These are phyloP conservation scores for Cynopterus brachyotis DNA, from an alignment of 2,113 vertebrate species.

Conservation along the genomic window DNA sequence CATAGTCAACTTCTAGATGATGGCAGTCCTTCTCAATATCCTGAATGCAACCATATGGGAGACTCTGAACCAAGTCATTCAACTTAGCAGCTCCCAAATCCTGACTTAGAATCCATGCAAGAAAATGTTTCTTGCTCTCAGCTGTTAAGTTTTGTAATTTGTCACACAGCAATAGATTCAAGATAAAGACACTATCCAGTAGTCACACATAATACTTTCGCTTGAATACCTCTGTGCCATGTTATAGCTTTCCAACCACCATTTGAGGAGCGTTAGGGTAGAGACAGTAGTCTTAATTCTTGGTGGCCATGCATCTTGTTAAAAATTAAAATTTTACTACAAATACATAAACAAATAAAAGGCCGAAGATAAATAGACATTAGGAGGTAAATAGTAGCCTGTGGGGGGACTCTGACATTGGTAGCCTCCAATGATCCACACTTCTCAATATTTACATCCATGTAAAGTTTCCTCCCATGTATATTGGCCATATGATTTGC, in stretches of 20 bases:
- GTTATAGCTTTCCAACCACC: neutral
- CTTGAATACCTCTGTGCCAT: neutral
- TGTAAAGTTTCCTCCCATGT: neutral
- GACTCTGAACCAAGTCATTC: neutral
- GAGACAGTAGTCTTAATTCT: neutral
- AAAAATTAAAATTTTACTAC: neutral
- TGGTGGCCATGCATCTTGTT: neutral
- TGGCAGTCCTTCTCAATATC: neutral
- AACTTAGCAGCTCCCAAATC: neutral
- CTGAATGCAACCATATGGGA: neutral
- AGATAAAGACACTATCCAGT: neutral
- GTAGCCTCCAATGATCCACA: neutral
- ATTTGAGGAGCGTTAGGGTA: neutral
- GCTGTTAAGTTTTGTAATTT: neutral
- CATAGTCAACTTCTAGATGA: neutral
- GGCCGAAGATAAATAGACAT: neutral
- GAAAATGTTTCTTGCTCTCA: neutral
- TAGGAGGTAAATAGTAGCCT: neutral
- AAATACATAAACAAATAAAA: neutral
- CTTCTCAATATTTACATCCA: neutral
- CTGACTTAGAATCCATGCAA: neutral
- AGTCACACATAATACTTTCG: neutral
- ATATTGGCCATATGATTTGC: neutral
- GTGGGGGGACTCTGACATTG: neutral
- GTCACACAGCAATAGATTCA: neutral